phyloP scores from a whole-genome alignment of 2,797 vertebrate genomes.

The Acanthiza pusilla region DNA sequence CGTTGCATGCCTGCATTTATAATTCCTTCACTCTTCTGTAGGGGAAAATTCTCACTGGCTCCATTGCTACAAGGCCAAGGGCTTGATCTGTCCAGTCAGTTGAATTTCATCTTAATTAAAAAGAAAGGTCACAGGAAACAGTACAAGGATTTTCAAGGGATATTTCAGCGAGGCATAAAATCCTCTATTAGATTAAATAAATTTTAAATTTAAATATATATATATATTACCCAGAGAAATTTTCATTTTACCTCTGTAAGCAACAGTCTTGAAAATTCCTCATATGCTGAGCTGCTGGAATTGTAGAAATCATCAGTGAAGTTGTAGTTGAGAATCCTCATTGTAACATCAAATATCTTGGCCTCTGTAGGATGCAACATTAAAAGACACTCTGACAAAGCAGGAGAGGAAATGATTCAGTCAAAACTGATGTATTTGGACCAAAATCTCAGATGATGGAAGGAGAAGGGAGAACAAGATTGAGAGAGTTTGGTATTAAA shows the following conservation, averaged over 20 bases:
- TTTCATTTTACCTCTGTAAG: conserved; percentile 62
- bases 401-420: not conserved
- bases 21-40: not conserved
- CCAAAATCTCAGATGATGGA: not conserved
- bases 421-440: not conserved
- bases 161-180: not conserved
- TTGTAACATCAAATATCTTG: conserved; percentile 42
- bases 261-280: conserved; percentile 60
- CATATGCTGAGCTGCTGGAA: conserved; percentile 25
- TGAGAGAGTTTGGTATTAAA: not conserved
- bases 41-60: not conserved
- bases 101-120: conserved; percentile 3
- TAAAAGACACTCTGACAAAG: not conserved
- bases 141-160: not conserved
- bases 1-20: not conserved
- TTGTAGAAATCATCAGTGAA: conserved; percentile 56
- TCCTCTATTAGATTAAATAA: not conserved
- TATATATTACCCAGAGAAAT: not conserved
- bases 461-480: not conserved
- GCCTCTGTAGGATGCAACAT: conserved; percentile 57
- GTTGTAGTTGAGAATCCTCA: conserved; percentile 63
- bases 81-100: not conserved
- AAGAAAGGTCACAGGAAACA: conserved; percentile 18
- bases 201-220: not conserved
- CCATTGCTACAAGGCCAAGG: not conserved